phyloP scores from a whole-genome alignment of 2,888 invertebrate genomes.

The Ornithoptera priamus region DNA sequence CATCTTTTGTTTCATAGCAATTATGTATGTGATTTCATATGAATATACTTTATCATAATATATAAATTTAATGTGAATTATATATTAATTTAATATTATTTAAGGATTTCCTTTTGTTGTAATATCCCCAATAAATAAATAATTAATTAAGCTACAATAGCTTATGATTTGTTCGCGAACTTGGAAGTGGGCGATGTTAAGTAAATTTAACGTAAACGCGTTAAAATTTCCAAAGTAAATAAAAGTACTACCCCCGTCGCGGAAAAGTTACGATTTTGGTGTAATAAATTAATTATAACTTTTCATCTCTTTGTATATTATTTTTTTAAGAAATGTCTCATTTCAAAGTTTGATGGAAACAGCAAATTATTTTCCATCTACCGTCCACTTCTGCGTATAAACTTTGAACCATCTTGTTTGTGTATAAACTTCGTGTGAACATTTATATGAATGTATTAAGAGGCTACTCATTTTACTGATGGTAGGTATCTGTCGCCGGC shows the following conservation, averaged over 20 bases:
- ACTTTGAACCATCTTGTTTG: neutral
- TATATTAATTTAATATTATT: no score
- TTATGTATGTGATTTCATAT: no score
- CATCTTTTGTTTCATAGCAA: no score
- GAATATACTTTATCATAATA: no score
- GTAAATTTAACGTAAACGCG: constrained; percentile 8
- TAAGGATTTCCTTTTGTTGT: no score
- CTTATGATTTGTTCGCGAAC: neutral
- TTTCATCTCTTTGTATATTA: constrained; percentile 9
- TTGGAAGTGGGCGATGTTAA: neutral
- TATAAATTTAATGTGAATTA: no score
- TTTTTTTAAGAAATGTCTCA: constrained; percentile 12
- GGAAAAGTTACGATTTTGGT: constrained; percentile 7
- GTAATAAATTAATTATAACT: constrained; percentile 23
- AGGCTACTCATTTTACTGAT: no score
- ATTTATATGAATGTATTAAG: no score
- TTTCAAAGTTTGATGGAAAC: constrained; percentile 24
- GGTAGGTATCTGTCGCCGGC: no score
- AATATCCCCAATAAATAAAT: neutral
- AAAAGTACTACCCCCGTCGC: neutral
- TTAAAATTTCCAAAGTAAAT: constrained; percentile 13
- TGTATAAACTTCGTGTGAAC: no score
- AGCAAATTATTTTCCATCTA: neutral
- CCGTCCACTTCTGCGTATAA: neutral
- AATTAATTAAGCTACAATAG: neutral